These are phyloP conservation scores for Andinoacara biseriatus DNA, from an alignment of 2,113 vertebrate species.

Conservation along the genomic window DNA sequence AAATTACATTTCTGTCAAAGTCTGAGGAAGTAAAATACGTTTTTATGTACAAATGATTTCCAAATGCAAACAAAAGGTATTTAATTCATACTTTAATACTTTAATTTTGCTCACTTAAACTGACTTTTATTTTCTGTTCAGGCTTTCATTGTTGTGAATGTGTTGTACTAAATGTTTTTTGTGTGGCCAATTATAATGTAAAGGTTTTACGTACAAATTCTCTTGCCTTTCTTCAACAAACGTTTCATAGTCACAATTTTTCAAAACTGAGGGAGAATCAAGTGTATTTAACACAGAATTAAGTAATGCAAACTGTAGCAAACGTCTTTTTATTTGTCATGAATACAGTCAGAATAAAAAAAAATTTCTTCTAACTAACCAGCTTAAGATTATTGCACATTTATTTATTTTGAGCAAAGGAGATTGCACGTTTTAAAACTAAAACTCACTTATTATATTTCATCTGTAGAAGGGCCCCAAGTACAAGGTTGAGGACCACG, in stretches of 20 bases:
- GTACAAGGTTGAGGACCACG: background rate
- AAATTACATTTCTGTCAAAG: background rate
- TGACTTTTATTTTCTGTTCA: background rate
- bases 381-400: background rate
- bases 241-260: background rate
- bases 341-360: background rate
- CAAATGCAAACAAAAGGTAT: background rate
- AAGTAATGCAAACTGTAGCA: background rate
- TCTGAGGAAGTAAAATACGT: background rate
- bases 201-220: background rate
- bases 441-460: constrained; percentile 6
- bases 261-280: too few relatives aligned
- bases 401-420: background rate
- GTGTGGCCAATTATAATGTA: background rate
- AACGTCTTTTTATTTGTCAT: too few relatives aligned
- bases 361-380: background rate
- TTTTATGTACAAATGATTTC: background rate
- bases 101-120: background rate
- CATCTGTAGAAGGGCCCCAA: background rate
- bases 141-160: background rate
- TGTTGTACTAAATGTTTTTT: too few relatives aligned
- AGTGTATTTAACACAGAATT: background rate
- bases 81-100: background rate
- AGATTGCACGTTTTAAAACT: background rate
- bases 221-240: too few relatives aligned